Conservation (phyloP, 2,797 vertebrate species). For the Phrynocephalus guinanensis region DNA sequence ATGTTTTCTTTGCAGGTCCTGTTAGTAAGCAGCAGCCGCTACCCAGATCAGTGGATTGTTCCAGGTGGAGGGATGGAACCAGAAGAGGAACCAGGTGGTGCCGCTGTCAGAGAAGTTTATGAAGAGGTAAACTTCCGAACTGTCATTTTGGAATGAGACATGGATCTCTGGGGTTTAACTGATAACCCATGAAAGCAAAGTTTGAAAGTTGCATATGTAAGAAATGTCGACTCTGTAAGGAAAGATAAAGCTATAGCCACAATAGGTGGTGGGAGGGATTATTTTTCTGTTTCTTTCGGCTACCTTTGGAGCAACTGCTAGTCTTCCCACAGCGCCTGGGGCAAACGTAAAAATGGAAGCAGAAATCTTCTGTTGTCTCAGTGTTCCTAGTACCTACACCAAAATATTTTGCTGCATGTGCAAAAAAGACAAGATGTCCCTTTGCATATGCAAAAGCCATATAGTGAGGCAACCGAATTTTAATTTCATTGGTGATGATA, state of each 20-base stretch:
- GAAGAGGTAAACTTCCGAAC: conserved; percentile 87
- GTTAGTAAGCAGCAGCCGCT: conserved; percentile 96
- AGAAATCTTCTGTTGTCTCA: not conserved
- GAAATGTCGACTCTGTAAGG: not conserved
- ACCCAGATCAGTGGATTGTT: conserved; percentile 98
- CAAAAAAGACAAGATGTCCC: not conserved
- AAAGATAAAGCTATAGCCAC: not conserved
- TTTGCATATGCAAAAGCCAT: not conserved
- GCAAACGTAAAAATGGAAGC: not conserved
- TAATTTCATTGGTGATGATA: not conserved
- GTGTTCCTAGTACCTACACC: not conserved
- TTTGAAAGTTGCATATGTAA: not conserved
- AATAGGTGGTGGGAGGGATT: not conserved
- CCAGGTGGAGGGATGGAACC: conserved; percentile 98
- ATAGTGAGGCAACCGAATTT: not conserved
- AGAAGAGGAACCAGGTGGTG: conserved; percentile 94
- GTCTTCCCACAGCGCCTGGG: not conserved
- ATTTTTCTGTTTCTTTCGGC: not conserved
- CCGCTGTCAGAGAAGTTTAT: conserved; percentile 95
- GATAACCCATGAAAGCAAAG: not conserved
- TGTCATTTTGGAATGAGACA: not conserved
- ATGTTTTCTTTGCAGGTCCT: conserved; percentile 82
- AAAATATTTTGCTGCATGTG: not conserved
- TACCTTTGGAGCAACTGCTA: not conserved
- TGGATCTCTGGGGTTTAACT: not conserved